Percentiles rank a stretch among this genome's conserved stretches.
Evolutionary conservation across 2,888 invertebrate species (phyloP).

Genomic region (Steinernema hermaphroditum): DNA sequence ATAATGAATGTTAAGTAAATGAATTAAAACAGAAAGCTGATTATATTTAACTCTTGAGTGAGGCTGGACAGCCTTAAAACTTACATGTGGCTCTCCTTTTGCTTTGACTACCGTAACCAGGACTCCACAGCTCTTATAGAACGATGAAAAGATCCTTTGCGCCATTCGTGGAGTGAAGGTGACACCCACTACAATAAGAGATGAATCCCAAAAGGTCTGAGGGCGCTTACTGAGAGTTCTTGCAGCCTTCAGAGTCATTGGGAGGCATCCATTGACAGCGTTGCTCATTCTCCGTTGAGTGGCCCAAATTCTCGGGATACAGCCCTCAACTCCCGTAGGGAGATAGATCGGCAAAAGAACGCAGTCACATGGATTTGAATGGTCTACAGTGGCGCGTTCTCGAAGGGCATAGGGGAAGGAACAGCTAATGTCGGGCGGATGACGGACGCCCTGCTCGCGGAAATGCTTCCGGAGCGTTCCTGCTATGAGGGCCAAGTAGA

Average conservation of each 20-base stretch:
- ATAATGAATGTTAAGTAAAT: not conserved
- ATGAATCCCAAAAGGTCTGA: not conserved
- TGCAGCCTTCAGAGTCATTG: not conserved
- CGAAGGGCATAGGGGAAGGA: not conserved
- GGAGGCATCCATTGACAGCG: not conserved
- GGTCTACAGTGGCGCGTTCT: not conserved
- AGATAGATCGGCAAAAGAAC: constrained; percentile 2
- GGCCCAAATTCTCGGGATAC: constrained; percentile 5
- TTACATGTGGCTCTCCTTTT: not conserved
- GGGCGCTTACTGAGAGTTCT: not conserved
- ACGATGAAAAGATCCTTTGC: not conserved
- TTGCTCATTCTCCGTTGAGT: not conserved
- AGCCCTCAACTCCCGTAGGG: not conserved
- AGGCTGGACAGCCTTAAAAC: no score
- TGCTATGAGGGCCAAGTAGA: not conserved
- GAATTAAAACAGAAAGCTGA: no score
- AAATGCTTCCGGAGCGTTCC: not conserved
- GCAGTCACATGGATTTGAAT: not conserved
- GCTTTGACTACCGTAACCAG: not conserved
- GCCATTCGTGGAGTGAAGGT: not conserved
- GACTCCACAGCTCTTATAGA: constrained; percentile 4
- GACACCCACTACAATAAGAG: not conserved
- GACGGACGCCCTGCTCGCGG: not conserved
- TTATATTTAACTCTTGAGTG: no score
- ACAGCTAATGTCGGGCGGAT: constrained; percentile 6